A percentile compares a stretch with the other conserved stretches of the same genome.
phyloP scores from a whole-genome alignment of 1,140 invertebrate species.

The Pseudomyrmex flavicornis region DNA sequence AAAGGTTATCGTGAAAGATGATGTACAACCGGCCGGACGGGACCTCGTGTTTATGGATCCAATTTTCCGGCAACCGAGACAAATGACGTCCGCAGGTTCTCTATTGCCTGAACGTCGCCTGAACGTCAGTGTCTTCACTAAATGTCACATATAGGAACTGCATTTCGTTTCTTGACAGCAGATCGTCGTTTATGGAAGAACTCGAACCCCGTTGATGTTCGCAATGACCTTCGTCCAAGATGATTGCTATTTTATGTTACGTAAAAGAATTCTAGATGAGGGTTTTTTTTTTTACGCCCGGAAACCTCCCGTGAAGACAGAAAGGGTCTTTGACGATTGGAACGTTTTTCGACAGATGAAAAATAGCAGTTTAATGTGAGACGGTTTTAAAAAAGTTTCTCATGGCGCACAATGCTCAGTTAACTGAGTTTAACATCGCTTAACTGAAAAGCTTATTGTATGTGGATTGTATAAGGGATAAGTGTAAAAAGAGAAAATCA shows the following conservation, averaged over 20 bases:
- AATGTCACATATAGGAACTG: slow-evolving; percentile 18
- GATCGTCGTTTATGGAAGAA: neutral
- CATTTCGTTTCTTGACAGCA: neutral
- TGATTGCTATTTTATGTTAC: slow-evolving; percentile 27
- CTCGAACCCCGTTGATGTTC: slow-evolving; percentile 41
- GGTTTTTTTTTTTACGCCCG: no score
- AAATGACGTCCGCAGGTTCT: slow-evolving; percentile 33
- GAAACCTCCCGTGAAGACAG: slow-evolving; percentile 14
- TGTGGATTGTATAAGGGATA: no score
- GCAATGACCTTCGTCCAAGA: slow-evolving; percentile 38
- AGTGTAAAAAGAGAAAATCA: no score
- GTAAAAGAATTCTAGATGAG: neutral
- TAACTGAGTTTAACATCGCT: no score
- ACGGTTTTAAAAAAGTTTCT: neutral
- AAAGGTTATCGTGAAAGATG: slow-evolving; percentile 53
- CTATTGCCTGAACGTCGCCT: neutral
- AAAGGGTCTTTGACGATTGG: slow-evolving; percentile 24
- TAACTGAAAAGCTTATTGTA: no score
- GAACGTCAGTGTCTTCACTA: neutral
- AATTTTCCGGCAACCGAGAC: slow-evolving; percentile 67
- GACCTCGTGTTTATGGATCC: slow-evolving; percentile 67
- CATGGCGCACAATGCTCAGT: neutral
- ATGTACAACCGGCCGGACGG: slow-evolving; percentile 18
- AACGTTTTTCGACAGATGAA: neutral
- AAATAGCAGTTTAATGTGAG: neutral